These are phyloP conservation scores for Dyspetes luteomarginatus DNA, from an alignment of 2,888 invertebrate species.

Conservation along the genomic window DNA sequence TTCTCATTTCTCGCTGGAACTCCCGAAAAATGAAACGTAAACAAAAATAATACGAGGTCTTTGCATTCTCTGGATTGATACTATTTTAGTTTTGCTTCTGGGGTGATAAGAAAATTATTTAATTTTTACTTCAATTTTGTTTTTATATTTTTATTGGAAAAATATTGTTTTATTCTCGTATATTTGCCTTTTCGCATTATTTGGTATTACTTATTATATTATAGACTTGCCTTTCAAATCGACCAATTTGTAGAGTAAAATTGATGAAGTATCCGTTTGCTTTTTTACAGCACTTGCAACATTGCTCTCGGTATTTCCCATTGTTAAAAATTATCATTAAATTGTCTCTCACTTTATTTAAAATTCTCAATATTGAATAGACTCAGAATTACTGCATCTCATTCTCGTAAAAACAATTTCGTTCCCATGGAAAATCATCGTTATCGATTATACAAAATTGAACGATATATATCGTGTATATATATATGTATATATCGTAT, in stretches of 20 bases:
- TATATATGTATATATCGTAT: too few relatives aligned
- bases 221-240: conserved; percentile 94
- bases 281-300: conserved; percentile 98
- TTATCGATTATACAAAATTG: conserved; percentile 57
- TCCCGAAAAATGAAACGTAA: background rate
- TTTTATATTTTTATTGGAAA: conserved; percentile 10
- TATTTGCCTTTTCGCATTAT: too few relatives aligned
- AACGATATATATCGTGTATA: background rate
- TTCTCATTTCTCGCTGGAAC: background rate
- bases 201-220: too few relatives aligned
- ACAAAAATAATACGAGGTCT: background rate
- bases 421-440: background rate
- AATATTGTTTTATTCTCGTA: background rate
- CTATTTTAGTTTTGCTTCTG: background rate
- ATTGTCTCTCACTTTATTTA: background rate
- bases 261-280: conserved; percentile 94
- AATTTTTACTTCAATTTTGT: background rate
- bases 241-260: conserved; percentile 94
- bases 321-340: conserved; percentile 75
- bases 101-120: background rate
- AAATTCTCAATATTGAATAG: too few relatives aligned
- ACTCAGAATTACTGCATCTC: too few relatives aligned
- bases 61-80: background rate
- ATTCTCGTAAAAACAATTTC: background rate
- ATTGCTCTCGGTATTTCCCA: conserved; percentile 94